Evolutionary conservation across 1,140 invertebrate species (phyloP), one percentile per base, ranked within the genome.

Genomic region (Paraescarpia echinospica): DNA sequence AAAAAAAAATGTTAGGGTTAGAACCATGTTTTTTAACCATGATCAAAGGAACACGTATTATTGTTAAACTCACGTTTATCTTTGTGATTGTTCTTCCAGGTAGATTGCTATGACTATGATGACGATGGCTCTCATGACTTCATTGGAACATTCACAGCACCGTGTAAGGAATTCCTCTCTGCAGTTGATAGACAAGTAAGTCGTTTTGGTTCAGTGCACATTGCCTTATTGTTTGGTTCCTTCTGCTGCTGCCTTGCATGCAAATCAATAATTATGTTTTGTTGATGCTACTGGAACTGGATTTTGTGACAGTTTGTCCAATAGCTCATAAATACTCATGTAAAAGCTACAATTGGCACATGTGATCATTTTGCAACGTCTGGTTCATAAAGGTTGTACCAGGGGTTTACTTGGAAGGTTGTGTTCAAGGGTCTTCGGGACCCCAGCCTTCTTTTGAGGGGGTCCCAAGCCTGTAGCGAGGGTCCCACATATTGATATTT

Each of bases 101-200:
- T 96, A 93, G 94, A 95, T 89, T 96, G 96, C 35, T 96, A 95
- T 93, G 96, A 96, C 93, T 96, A 96, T 95, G 96, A 96, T 94
- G 95, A 94, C 91, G 96, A 96, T 94, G 96, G 96, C n/a, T 95
- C 96, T 90, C 96, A 96, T 94, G 96, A 96, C 93, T 93, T 96
- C 12, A 96, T 96, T 92, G 96, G 96, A 31, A 93, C 94, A 33
- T 96, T 96, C 92, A 94, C 93, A 89, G 96, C 96, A 0, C 96
- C 95, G 0, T 92, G 96, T 12, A 94, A 95, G 91, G 94, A 96
- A 34, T 93, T 96, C 94, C 89, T 95, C 34, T 94, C 94, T 93
- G 94, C 95, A 34, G 88, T 33, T 41, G 90, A 90, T 41, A 34
- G 35, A 41, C 90, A 90, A 31, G 90, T 90, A 6, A 90, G 90